Percentiles rank a stretch among this genome's conserved stretches.
phyloP scores from a whole-genome alignment of 1,140 invertebrate genomes.

The Plodia interpunctella region DNA sequence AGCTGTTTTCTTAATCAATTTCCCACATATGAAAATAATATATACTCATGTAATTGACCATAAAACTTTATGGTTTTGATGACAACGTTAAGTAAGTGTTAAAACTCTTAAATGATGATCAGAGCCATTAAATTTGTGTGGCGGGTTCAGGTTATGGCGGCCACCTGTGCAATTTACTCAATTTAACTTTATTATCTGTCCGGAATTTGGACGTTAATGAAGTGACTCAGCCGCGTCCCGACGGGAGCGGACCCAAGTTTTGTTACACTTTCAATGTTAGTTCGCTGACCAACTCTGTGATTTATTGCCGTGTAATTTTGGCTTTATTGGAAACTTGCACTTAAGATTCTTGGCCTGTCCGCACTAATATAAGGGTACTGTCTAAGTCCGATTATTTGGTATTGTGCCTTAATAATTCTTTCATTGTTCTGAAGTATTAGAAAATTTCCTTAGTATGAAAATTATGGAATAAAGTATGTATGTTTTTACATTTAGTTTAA shows the following conservation, averaged over 20 bases:
- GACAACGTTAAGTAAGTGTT: constrained; percentile 31
- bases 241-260: constrained; percentile 15
- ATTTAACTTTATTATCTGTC: constrained; percentile 49
- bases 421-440: no score
- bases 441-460: no score
- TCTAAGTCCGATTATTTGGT: no score
- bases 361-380: constrained; percentile 8
- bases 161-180: constrained; percentile 51
- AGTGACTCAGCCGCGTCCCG: constrained; percentile 23
- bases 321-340: background rate
- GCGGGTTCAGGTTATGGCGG: constrained; percentile 31
- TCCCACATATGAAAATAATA: no score
- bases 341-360: background rate
- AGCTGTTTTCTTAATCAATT: no score
- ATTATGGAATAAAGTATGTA: no score
- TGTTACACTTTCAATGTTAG: constrained; percentile 15
- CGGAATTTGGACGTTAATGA: constrained; percentile 41
- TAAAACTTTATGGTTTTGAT: no score
- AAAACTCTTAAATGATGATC: constrained; percentile 26
- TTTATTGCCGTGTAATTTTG: background rate
- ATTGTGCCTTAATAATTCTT: no score
- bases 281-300: background rate
- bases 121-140: constrained; percentile 26
- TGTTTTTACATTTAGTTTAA: no score
- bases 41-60: no score